phyloP scores from a whole-genome alignment of 2,113 vertebrate species.

The Triplophysa siluroides region DNA sequence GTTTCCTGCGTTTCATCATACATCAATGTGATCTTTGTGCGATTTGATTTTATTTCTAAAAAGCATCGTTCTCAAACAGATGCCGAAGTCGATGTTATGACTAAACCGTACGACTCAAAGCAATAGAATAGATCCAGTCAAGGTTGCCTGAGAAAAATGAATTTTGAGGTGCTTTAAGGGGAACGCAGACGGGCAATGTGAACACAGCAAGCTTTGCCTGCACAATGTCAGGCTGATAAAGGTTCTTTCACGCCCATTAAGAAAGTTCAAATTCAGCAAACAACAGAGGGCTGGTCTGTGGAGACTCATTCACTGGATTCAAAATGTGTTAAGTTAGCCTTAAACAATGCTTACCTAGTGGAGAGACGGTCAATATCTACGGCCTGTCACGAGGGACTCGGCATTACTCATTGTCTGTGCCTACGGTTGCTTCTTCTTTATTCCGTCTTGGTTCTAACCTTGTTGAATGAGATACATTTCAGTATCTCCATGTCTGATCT shows the following conservation, averaged over 20 bases:
- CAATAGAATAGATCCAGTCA: conserved; percentile 10
- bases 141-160: background rate
- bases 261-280: conserved; percentile 38
- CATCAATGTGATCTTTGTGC: background rate
- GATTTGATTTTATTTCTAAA: background rate
- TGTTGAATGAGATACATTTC: too few relatives aligned
- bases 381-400: background rate
- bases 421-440: background rate
- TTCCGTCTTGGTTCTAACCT: background rate
- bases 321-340: conserved; percentile 40
- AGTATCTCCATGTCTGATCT: too few relatives aligned
- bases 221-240: conserved; percentile 23
- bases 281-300: background rate
- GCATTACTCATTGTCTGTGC: conserved; percentile 19
- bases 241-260: background rate
- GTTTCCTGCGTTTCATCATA: background rate
- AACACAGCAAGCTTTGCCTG: background rate
- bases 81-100: background rate
- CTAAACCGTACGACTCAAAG: background rate
- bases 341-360: conserved; percentile 46
- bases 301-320: conserved; percentile 27
- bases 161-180: background rate
- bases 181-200: background rate
- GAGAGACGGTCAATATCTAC: conserved; percentile 28
- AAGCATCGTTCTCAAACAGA: background rate